Evolutionary conservation across 1,140 invertebrate species (phyloP).

Genomic region (Cydia fagiglandana): DNA sequence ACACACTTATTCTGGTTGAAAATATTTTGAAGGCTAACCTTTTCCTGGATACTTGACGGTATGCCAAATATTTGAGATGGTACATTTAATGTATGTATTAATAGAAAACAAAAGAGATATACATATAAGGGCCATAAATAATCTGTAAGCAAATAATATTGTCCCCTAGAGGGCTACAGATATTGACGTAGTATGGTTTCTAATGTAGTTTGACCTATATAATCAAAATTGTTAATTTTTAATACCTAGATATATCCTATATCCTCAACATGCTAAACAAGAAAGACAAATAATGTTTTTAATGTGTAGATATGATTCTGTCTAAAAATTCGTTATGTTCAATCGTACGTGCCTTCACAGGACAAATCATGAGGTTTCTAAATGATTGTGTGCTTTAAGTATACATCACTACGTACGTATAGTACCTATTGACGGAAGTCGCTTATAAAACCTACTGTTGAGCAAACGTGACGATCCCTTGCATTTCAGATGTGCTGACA

Average conservation of each 20-base stretch:
- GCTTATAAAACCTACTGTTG: neutral
- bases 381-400: neutral
- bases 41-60: neutral
- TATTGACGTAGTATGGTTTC: too few relatives aligned
- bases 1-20: neutral
- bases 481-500: conserved; percentile 6
- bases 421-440: conserved; percentile 9
- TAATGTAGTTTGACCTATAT: neutral
- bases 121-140: neutral
- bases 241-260: neutral
- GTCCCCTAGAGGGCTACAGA: too few relatives aligned
- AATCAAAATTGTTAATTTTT: too few relatives aligned
- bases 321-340: too few relatives aligned
- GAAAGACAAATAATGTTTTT: too few relatives aligned
- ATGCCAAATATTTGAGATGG: neutral
- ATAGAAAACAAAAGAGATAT: neutral
- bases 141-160: neutral
- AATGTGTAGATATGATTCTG: too few relatives aligned
- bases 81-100: neutral
- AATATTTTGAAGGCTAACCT: neutral
- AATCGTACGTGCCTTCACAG: neutral
- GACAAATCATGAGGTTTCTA: neutral
- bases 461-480: conserved; percentile 3
- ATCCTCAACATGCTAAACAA: too few relatives aligned
- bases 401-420: neutral